phyloP scores from a whole-genome alignment of 2,888 invertebrate species.

The Chrysodeixis includens region DNA sequence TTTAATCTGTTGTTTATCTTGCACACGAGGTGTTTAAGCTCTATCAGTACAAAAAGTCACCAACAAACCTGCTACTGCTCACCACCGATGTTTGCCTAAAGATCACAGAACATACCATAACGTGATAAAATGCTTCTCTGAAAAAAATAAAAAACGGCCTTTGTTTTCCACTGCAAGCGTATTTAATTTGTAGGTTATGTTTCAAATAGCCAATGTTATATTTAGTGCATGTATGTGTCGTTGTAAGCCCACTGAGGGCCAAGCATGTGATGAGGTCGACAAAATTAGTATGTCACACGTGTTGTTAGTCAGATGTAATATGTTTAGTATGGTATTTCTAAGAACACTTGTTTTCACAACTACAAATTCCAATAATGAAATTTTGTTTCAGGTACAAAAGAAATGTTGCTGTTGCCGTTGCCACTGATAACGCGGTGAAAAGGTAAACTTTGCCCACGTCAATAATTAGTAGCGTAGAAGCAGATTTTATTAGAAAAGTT shows the following conservation, averaged over 20 bases:
- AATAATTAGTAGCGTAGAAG: conserved; percentile 8
- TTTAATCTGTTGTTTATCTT: neutral
- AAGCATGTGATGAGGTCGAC: conserved; percentile 10
- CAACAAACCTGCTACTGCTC: neutral
- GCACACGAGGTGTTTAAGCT: neutral
- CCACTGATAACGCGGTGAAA: conserved; percentile 24
- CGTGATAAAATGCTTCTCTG: neutral
- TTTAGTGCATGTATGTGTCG: conserved; percentile 7
- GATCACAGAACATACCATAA: neutral
- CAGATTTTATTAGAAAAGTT: conserved; percentile 9
- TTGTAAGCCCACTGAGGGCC: conserved; percentile 17
- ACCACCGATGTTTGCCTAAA: neutral
- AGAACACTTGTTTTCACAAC: conserved; percentile 27
- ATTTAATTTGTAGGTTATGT: conserved; percentile 24
- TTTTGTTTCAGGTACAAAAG: conserved; percentile 53
- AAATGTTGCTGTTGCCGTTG: conserved; percentile 15
- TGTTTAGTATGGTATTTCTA: conserved; percentile 7
- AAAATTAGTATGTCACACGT: conserved; percentile 43
- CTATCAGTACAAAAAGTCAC: neutral
- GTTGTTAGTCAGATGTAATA: conserved; percentile 24
- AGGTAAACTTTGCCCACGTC: conserved; percentile 37
- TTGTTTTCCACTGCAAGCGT: neutral
- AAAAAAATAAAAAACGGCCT: neutral
- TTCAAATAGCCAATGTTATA: neutral
- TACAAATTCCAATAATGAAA: conserved; percentile 13